Conservation (phyloP, 2,113 vertebrate genomes). For the zebrafish (Danio rerio) region GRCz12tu NC_133199.1:10299501-10300000, state of each 20-base stretch:
- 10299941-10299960: constrained; percentile 80
- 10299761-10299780: constrained; percentile 58
- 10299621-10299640: not conserved
- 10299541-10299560: constrained; percentile 99
- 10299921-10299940: constrained; percentile 82
- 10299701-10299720: constrained; percentile 95
- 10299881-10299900: constrained; percentile 52
- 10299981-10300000: constrained; percentile 83
- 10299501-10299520: constrained; percentile 97
- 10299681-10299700: constrained; percentile 96
- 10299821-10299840: constrained; percentile 81
- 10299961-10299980: constrained; percentile 83
- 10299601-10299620: not conserved
- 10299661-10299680: constrained; percentile 96
- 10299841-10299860: constrained; percentile 64
- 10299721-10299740: constrained; percentile 84
- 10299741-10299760: constrained; percentile 40
- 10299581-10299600: not conserved
- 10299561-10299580: constrained; percentile 81
- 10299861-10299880: constrained; percentile 66
- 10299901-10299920: constrained; percentile 55
- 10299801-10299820: constrained; percentile 80
- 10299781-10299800: constrained; percentile 61
- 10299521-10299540: constrained; percentile 96
- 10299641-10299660: constrained; percentile 98